Conservation (phyloP, 2,797 vertebrate genomes). For the Adelosebastes latens region DNA sequence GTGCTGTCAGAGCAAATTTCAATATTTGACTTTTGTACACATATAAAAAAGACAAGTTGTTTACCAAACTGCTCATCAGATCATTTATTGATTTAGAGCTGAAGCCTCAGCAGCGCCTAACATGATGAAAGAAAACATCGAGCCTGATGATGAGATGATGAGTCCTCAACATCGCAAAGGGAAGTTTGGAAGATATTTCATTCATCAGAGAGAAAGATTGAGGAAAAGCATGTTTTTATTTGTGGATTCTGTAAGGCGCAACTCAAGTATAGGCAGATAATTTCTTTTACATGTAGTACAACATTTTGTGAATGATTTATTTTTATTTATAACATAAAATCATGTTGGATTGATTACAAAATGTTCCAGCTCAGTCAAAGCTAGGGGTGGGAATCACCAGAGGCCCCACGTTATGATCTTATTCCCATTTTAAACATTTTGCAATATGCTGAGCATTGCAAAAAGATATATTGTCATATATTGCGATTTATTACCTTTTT, state of each 20-base stretch:
- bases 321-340: not conserved
- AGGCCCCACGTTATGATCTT: too few species aligned
- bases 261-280: not conserved
- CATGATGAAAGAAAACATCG: slow-evolving; percentile 11
- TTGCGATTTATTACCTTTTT: too few species aligned
- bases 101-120: slow-evolving; percentile 12
- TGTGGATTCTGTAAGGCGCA: not conserved
- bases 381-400: too few species aligned
- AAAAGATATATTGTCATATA: too few species aligned
- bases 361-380: not conserved
- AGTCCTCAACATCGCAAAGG: slow-evolving; percentile 1
- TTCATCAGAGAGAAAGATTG: not conserved
- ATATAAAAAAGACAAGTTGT: slow-evolving; percentile 22
- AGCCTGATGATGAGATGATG: not conserved
- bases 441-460: too few species aligned
- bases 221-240: not conserved
- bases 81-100: slow-evolving; percentile 34
- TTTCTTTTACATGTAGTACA: not conserved
- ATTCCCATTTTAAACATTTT: too few species aligned
- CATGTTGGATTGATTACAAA: not conserved
- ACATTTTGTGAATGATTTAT: not conserved
- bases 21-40: slow-evolving; percentile 10
- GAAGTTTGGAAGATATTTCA: not conserved
- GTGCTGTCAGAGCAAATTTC: slow-evolving; percentile 6
- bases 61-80: slow-evolving; percentile 15